These are phyloP conservation scores for Centrocercus urophasianus DNA, from an alignment of 2,113 vertebrate genomes.

Conservation along the genomic window DNA sequence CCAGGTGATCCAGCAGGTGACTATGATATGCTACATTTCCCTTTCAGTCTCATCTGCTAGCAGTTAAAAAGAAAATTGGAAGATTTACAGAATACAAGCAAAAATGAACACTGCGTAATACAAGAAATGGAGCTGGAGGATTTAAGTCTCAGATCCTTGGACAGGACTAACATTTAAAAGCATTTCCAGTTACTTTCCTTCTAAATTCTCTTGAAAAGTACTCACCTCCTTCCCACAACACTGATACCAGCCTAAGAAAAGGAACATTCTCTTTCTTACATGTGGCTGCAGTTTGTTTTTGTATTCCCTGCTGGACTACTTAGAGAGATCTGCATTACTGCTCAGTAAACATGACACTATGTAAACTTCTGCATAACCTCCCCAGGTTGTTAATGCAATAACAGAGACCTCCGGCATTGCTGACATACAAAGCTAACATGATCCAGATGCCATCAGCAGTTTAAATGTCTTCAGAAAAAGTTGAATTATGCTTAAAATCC, in stretches of 20 bases:
- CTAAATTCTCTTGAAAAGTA: neutral
- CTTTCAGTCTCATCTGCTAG: neutral
- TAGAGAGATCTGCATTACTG: neutral
- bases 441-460: conserved; percentile 23
- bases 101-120: neutral
- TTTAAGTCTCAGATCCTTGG: neutral
- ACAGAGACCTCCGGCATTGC: conserved; percentile 13
- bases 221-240: neutral
- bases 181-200: neutral
- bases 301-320: neutral
- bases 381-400: conserved; percentile 3
- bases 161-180: neutral
- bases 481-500: neutral
- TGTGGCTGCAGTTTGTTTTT: conserved; percentile 8
- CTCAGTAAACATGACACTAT: conserved; percentile 9
- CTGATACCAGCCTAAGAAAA: neutral
- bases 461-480: conserved; percentile 31
- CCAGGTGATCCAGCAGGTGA: neutral
- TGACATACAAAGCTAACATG: conserved; percentile 9
- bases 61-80: neutral
- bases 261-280: neutral
- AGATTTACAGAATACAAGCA: neutral
- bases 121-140: neutral
- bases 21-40: neutral
- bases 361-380: conserved; percentile 31